A percentile compares a stretch with the other conserved stretches of the same genome.
Evolutionary conservation across 2,888 invertebrate species (phyloP).

Genomic region (Diadromus collaris): DNA sequence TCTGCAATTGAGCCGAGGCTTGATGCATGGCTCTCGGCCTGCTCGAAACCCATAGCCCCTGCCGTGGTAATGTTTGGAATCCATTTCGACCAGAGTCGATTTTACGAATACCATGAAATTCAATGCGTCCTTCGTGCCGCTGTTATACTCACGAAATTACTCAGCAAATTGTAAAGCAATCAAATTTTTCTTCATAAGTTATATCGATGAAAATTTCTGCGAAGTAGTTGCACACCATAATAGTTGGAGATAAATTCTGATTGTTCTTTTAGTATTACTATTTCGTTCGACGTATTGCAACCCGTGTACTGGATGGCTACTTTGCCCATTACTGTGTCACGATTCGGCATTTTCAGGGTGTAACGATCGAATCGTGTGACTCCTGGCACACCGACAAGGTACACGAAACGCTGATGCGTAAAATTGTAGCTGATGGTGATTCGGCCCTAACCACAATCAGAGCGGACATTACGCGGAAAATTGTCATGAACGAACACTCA

Average conservation of each 20-base stretch:
- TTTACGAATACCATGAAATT: conserved; percentile 16
- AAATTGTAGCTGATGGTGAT: background rate
- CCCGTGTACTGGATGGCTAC: background rate
- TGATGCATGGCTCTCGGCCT: conserved; percentile 66
- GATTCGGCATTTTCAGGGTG: background rate
- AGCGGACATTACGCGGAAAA: background rate
- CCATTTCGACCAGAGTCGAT: conserved; percentile 47
- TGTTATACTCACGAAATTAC: conserved; percentile 39
- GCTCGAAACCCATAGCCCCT: conserved; percentile 36
- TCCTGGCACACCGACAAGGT: background rate
- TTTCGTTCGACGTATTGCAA: background rate
- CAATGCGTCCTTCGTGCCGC: conserved; percentile 26
- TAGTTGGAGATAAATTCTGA: too few relatives aligned
- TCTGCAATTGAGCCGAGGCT: conserved; percentile 68
- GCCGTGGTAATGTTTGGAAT: conserved; percentile 56
- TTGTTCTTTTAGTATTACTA: too few relatives aligned
- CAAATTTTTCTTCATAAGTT: conserved; percentile 6
- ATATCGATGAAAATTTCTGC: background rate
- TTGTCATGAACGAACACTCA: background rate
- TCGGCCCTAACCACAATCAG: background rate
- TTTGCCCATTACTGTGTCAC: too few relatives aligned
- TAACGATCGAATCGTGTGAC: background rate
- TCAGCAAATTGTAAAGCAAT: conserved; percentile 25
- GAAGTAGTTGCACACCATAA: too few relatives aligned
- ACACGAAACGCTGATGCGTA: background rate